Base-by-base conservation (phyloP, 2,888 invertebrate genomes). In the Piscicola geometra region DNA sequence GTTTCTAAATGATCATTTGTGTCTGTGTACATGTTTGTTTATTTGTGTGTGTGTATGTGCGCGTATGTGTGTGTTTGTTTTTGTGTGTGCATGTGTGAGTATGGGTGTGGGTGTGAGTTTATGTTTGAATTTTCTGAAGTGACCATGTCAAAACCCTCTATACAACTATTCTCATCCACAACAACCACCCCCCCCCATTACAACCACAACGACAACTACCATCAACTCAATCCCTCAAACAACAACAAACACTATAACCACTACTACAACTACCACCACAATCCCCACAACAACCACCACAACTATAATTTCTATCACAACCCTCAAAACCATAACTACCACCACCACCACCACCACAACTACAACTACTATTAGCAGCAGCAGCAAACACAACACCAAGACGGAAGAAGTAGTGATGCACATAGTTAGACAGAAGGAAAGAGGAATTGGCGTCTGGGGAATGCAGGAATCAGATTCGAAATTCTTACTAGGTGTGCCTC, bases 281-380 rank as follows among this genome's bases (percentile, higher is more conserved):
- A 15, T 12, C 9, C 15, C 25, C 18, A 69, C 25, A 25, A 69
- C 25, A 12, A 69, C 33, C 33, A 35, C 36, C 0, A 69, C n/a
- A 0, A 25, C 36, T 18, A 32, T 69, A 12, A 35, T 69, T 18
- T 33, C 36, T 35, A 28, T 33, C 9, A 30, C 36, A 12, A 5
- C 36, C 9, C 30, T 33, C 69, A 69, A n/a, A 12, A 69, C 36
- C 9, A 69, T 33, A 12, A 35, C 25, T 18, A 15, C 2, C 9
- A 69, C 25, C 69, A 69, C 36, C 9, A 69, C 36, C 18, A 69
- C 36, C 69, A 69, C 36, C 9, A 69, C 36, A 12, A 32, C 36
- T 9, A 69, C 36, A n/a, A 69, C 36, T 12, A 69, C 36, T 18
- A 35, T 12, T 18, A 15, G 0, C 9, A 69, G 2, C 69, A 69